Evolutionary conservation across 2,113 vertebrate species (phyloP), one percentile per base, ranked within the genome.

Genomic region (Azemiops feae): DNA sequence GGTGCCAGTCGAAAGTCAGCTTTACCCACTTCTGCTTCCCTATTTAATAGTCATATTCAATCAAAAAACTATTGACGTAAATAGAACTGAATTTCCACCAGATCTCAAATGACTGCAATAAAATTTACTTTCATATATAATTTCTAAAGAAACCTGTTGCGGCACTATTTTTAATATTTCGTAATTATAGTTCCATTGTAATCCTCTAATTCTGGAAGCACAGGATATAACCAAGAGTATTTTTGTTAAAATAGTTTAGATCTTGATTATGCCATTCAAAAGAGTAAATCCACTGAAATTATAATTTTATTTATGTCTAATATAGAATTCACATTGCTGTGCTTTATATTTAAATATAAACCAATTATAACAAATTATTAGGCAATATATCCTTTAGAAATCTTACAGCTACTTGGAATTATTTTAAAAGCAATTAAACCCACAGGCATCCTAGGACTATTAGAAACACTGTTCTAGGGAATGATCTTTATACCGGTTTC

Each of bases 1-100:
- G 87, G 92, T 96, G 96, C 94, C 97, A 98, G 97, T 97, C 95
- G 96, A 98, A 97, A 98, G 97, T 96, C 97, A 97, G 96, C 94
- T 96, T 58, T 43, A 54, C 89, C 86, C 93, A n/a, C 96, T 94
- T 2, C 22, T 91, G 57, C 91, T 88, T 89, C 88, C 93, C 25
- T 74, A 89, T 7, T 69, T 92, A 93, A 95, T 95, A 43, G 93
- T 55, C 5, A 91, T 12, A 81, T 0, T 4, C 12, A 23, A 87
- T 54, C 39, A 30, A 93, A 52, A 43, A 87, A 81, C 10, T 18
- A 34, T 93, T 0, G 57, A 50, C 1, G 47, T 50, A 91, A 93
- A 88, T 39, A 12, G 53, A 93, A 0, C 52, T 1, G 4, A 25
- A 88, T 94, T 91, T 25, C 57, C 89, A 85, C 52, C 18, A 57